Evolutionary conservation across 2,888 invertebrate genomes (phyloP), one percentile per base, ranked within the genome.

Genomic region (Oxytorus armatus): DNA sequence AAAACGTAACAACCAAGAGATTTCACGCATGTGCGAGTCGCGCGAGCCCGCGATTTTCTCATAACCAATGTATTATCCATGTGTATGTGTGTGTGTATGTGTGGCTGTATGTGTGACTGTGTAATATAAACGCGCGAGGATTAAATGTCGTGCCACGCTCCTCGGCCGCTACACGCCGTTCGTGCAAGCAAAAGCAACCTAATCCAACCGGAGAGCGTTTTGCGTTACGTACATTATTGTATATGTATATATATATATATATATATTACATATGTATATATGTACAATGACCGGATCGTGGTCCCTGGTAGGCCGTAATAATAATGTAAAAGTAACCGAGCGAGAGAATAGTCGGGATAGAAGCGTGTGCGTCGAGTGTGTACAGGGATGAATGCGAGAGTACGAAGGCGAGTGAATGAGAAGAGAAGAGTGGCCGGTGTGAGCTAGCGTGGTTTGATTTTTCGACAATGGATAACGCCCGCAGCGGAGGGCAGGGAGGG

Each of bases 1-100:
- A 86, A 87, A 87, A 89, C 86, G 87, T 86, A 89, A 87, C 86
- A 84, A 88, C 85, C 88, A 85, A 79, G 82, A 85, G 88, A 90
- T 89, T 86, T 86, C 86, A 88, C 88, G 90, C 89, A 88, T 86
- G 90, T 88, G 89, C 85, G 83, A 79, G 70, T 69, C 76, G 51
- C 39, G 59, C 57, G 69, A 44, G 75, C 53, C n/a, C n/a, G 36
- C 61, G 29, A 70, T 29, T n/a, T 59, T 49, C 57, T 10, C 51
- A 47, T 39, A 18, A 23, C 39, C 0, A n/a, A 44, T 53, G 39
- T 21, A 36, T 29, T 42, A 55, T 25, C 42, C 42, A 5, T 65
- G 18, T 33, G 18, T 65, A 21, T 21, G 39, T 36, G 21, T 8
- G 14, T 59, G 18, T 10, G 14, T 47, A 47, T 51, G 21, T n/a